phyloP scores from a whole-genome alignment of 2,113 vertebrate genomes.

The Mesocricetus auratus region DNA sequence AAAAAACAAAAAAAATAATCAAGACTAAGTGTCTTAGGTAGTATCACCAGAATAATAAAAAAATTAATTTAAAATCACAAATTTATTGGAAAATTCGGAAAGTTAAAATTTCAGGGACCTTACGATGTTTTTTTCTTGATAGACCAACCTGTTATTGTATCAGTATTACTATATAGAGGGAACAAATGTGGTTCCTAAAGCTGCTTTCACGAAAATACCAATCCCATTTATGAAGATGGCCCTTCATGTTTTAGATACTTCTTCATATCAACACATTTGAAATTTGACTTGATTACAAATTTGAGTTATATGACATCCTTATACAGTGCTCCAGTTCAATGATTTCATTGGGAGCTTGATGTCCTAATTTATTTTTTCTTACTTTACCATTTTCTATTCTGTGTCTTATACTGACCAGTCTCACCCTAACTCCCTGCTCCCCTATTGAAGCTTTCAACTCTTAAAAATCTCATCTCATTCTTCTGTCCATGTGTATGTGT shows the following conservation, averaged over 20 bases:
- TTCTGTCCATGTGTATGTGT: not conserved
- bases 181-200: no score
- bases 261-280: not conserved
- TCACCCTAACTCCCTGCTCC: fast-evolving
- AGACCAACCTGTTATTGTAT: not conserved
- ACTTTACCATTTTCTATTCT: not conserved
- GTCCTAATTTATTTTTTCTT: not conserved
- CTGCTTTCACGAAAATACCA: not conserved
- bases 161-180: not conserved
- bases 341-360: not conserved
- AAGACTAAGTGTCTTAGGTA: not conserved
- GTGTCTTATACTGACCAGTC: not conserved
- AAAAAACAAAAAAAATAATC: no score
- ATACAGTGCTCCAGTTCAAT: fast-evolving
- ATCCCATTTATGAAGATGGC: not conserved
- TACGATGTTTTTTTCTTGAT: fast-evolving
- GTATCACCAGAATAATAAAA: fast-evolving
- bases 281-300: not conserved
- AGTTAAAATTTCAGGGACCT: not conserved
- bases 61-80: not conserved
- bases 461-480: not conserved
- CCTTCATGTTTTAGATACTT: fast-evolving
- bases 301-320: not conserved
- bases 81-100: fast-evolving
- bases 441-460: not conserved